phyloP scores from a whole-genome alignment of 2,797 vertebrate species.

The Acridotheres tristis region DNA sequence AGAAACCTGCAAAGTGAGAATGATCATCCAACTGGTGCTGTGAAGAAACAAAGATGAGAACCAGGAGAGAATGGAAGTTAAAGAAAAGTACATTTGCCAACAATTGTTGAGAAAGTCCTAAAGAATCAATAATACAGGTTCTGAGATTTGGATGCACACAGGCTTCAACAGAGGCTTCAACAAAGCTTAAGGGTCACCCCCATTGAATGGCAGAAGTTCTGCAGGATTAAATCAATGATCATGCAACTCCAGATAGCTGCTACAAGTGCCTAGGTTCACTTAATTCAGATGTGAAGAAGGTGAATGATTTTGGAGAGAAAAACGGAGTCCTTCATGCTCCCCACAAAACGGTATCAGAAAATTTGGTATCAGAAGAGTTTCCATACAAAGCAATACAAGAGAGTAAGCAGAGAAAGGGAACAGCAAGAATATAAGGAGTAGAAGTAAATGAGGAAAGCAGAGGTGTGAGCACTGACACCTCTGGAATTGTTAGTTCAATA shows the following conservation, averaged over 20 bases:
- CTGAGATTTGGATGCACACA: neutral
- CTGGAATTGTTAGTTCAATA: neutral
- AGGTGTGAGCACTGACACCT: neutral
- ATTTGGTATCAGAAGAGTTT: neutral
- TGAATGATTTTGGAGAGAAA: neutral
- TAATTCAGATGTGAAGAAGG: neutral
- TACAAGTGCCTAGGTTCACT: neutral
- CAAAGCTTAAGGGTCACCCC: neutral
- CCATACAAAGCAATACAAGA: neutral
- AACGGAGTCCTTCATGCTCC: neutral
- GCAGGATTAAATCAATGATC: neutral
- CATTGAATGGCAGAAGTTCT: neutral
- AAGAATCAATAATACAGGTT: neutral
- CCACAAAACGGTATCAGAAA: neutral
- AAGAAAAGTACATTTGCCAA: neutral
- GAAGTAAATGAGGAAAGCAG: neutral
- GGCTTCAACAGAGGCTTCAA: neutral
- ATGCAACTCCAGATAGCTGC: neutral
- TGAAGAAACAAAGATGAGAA: neutral
- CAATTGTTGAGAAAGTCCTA: neutral
- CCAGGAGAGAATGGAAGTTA: neutral
- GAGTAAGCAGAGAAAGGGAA: neutral
- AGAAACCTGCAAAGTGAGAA: neutral
- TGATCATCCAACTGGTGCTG: neutral
- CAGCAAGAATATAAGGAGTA: neutral